Percentiles rank a stretch among this genome's conserved stretches.
These are phyloP conservation scores for Micrastur ruficollis DNA, from an alignment of 2,797 vertebrate species.

Conservation along the genomic window DNA sequence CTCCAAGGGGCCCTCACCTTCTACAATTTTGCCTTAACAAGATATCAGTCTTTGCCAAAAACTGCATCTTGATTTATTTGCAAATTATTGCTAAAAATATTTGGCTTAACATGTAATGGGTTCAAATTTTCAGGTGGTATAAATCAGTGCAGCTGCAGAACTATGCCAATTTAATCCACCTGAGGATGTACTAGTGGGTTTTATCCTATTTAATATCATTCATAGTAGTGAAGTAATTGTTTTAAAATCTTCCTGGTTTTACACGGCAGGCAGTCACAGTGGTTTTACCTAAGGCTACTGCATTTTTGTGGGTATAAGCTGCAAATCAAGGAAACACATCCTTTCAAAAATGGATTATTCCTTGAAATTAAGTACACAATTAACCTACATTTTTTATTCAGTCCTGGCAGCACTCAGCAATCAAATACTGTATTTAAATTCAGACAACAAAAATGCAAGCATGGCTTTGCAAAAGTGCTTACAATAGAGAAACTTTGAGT, in stretches of 20 bases:
- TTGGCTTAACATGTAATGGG: background rate
- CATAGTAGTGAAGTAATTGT: background rate
- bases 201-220: background rate
- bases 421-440: background rate
- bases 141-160: background rate
- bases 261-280: background rate
- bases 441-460: background rate
- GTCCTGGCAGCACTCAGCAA: background rate
- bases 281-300: background rate
- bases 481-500: background rate
- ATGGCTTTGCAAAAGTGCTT: background rate
- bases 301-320: background rate
- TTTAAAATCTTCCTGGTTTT: constrained; percentile 5
- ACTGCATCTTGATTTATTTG: background rate
- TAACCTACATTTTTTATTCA: background rate
- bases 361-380: background rate
- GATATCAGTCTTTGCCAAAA: background rate
- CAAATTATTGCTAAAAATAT: constrained; percentile 8
- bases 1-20: background rate
- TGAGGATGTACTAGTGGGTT: background rate
- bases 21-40: background rate
- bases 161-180: background rate
- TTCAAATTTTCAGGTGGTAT: background rate
- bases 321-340: background rate
- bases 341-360: background rate